Base-by-base conservation (phyloP, 2,888 invertebrate genomes). In the Caradrina kadenii region DNA sequence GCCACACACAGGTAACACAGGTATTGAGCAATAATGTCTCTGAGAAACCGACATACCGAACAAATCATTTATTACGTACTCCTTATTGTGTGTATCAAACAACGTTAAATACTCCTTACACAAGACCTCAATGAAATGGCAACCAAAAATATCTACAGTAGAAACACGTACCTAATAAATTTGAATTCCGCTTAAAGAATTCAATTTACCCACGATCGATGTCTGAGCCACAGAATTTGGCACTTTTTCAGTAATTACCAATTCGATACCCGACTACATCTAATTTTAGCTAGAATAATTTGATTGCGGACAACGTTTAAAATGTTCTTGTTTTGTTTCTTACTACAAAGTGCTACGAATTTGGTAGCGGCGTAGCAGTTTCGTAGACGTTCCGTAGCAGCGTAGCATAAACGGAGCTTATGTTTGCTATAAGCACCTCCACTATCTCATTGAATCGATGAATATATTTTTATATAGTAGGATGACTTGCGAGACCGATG, bases 181-280 rank as follows among this genome's bases (percentile, higher is more conserved):
- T 79, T 69, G 49, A 79, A 79, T 73, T 74, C 45, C 50, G 48
- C 63, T 53, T 52, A 68, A 64, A 66, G 54, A 75, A 81, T 79
- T 83, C 71, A 80, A 82, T 84, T 81, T 71, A 19, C 39, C 56
- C 59, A 64, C 56, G 54, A 77, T 63, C 68, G 55, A 65, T 69
- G 80, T 48, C 73, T 65, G 61, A 35, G 61, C 70, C 77, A 63
- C 66, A 65, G 61, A 78, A 76, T 70, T 76, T 53, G 67, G 59
- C 61, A 63, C 71, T 72, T 73, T 82, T 75, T 71, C 77, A 73
- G 82, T 83, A 76, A 80, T 81, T 67, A 63, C 55, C 26, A 63
- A 48, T 56, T 58, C 56, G 63, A 61, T 63, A 54, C 66, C 49
- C 55, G 55, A 69, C 68, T 76, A 58, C 60, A 50, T 72, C 68